Evolutionary conservation across 2,797 vertebrate species (phyloP), one percentile per base, ranked within the genome.

Genomic region (Varecia variegata): DNA sequence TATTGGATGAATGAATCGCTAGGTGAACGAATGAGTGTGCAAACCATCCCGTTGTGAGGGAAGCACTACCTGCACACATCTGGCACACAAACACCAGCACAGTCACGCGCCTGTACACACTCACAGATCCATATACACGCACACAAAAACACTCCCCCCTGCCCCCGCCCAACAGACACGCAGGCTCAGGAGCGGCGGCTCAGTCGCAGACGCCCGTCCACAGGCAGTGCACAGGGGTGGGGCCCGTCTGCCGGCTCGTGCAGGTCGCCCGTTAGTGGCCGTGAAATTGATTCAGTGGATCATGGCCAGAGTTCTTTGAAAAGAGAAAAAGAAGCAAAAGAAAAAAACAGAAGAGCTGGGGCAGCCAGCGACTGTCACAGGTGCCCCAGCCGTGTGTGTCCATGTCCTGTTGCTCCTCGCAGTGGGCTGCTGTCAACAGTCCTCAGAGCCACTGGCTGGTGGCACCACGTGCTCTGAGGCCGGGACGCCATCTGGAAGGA

Each of bases 141-240:
- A 81, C 67, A 32, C 15, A 15, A 7, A 7, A 15, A 7, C 7
- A 30, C 17, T 6, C 30, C 30, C 56, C 2, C 43, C n/a, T n/a
- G n/a, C n/a, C n/a, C 43, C 43, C 43, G 43, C 43, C 27, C 27
- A 15, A 30, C 40, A 50, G 52, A 43, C 43, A n/a, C 12, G 8
- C 54, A 47, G 54, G 45, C 38, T 60, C 38, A 40, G 27, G 43
- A 40, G 23, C 35, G 23, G 18, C 32, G 70, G 11, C 52, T 58
- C 20, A 38, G 20, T 38, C 50, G 68, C 13, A 54, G 50, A 54
- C 17, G 43, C 43, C n/a, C 50, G 10, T 17, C 14, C 27, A 35
- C 0, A 62, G 60, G 32, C 5, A 17, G 7, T 7, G 9, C 38
- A 14, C 6, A 21, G 35, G 14, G 30, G 18, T 0, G 2, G 17